Evolutionary conservation across 1,140 invertebrate genomes (phyloP), one percentile per base, ranked within the genome.

Genomic region (Amyelois transitella): DNA sequence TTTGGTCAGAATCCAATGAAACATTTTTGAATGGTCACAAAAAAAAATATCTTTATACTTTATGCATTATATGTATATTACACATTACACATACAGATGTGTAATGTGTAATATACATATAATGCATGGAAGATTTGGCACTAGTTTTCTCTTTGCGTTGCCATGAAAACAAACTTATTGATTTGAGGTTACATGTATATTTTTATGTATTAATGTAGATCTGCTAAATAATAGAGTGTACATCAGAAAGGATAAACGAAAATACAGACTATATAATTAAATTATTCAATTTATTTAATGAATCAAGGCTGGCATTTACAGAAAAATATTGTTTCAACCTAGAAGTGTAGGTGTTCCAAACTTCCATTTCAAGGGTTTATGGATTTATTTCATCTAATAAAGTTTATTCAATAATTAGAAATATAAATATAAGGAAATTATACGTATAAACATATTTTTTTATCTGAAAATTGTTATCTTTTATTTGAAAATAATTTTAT

Each of bases 401-500:
- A 14, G n/a, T 38, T 38, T 38, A 38, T 38, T 38, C 21, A 49
- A 38, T 47, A 47, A 54, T 43, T 45, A n/a, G 19, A 57, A 57
- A 51, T 51, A 43, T 21, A 47, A 57, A 49, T 20, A 17, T 57
- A 57, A 57, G 49, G 22, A 57, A 57, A 47, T 57, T 45, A 51
- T 51, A 48, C 19, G 18, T 48, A 48, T 48, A 51, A 38, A 51
- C 21, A 38, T 57, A 56, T 56, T 56, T 57, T 56, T 57, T 51
- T 57, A 57, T 53, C 20, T 17, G n/a, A 38, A 45, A 8, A 51
- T 38, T n/a, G 32, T 38, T 38, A 38, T 38, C 32, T 38, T 38
- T 38, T 38, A 38, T 38, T 38, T 38, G n/a, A 38, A 38, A 38
- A 24, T 24, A 38, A 14, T 38, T 38, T 38, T 38, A 38, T 38